Evolutionary conservation across 2,797 vertebrate species (phyloP).

Genomic region (Leptatherina wallacei): DNA sequence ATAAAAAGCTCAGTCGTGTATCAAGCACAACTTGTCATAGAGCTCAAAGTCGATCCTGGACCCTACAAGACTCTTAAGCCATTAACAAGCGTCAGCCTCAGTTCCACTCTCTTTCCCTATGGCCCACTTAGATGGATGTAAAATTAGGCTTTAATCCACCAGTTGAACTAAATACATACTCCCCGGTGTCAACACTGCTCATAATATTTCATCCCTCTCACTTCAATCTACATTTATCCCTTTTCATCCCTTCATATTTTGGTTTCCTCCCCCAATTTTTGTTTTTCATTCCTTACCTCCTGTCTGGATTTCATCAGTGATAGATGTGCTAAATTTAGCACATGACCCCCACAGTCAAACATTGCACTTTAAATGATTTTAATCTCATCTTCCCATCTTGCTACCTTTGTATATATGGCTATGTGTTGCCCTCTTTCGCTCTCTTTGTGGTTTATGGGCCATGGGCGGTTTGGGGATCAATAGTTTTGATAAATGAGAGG

Average conservation of each 20-base stretch:
- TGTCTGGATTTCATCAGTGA: conserved; percentile 34
- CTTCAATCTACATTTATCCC: conserved; percentile 28
- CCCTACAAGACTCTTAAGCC: conserved; percentile 74
- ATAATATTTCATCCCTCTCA: conserved; percentile 58
- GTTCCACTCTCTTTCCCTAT: conserved; percentile 63
- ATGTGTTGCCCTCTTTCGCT: conserved; percentile 10
- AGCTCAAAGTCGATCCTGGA: conserved; percentile 63
- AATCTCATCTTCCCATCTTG: conserved; percentile 50
- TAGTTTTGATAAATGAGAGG: conserved; percentile 67
- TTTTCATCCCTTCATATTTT: conserved; percentile 10
- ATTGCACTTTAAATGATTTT: conserved; percentile 58
- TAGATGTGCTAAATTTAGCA: conserved; percentile 54
- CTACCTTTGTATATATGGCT: conserved; percentile 45
- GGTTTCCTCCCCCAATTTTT: background rate
- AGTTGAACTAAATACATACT: conserved; percentile 73
- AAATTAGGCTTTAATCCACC: conserved; percentile 80
- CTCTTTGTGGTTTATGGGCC: conserved; percentile 43
- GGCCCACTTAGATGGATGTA: conserved; percentile 79
- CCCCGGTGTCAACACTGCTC: conserved; percentile 67
- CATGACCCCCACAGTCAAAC: conserved; percentile 41
- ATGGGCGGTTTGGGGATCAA: conserved; percentile 58
- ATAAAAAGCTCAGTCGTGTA: conserved; percentile 54
- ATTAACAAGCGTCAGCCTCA: conserved; percentile 67
- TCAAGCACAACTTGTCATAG: conserved; percentile 68
- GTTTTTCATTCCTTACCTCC: conserved; percentile 5